Conservation (phyloP, 2,113 vertebrate genomes). For the Percina caprodes region DNA sequence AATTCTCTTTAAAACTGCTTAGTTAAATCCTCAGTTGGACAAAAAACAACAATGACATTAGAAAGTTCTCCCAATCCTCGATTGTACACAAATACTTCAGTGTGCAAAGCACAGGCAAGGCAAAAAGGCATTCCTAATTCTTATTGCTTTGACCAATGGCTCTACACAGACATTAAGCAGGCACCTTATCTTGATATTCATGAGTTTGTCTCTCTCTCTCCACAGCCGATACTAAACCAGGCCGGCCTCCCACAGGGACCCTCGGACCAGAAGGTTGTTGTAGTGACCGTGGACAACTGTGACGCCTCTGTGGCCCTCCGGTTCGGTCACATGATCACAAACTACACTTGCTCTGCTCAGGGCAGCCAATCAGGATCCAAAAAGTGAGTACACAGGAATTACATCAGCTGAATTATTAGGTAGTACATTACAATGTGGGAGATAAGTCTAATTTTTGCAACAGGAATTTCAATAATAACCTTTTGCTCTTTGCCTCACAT, state of each 20-base stretch:
- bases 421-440: not conserved
- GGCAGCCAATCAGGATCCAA: constrained; percentile 94
- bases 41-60: not conserved
- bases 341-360: constrained; percentile 94
- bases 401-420: not conserved
- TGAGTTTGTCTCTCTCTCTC: constrained; percentile 41
- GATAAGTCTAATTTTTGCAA: not conserved
- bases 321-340: constrained; percentile 89
- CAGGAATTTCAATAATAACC: not conserved
- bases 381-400: constrained; percentile 84
- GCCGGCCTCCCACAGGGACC: constrained; percentile 92
- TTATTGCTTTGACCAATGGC: constrained; percentile 5
- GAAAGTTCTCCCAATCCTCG: not conserved
- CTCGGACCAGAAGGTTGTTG: constrained; percentile 93
- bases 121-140: constrained; percentile 1
- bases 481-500: not conserved
- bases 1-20: not conserved
- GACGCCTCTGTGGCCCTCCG: constrained; percentile 90
- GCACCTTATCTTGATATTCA: constrained; percentile 15
- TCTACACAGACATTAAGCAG: constrained; percentile 17
- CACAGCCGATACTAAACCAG: constrained; percentile 89
- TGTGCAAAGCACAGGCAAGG: not conserved
- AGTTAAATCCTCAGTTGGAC: constrained; percentile 8
- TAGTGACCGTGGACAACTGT: constrained; percentile 93
- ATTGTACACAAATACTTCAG: not conserved